Percentiles rank a stretch among this genome's conserved stretches.
Conservation (phyloP, 2,113 vertebrate genomes). For the Ptilonorhynchus violaceus region DNA sequence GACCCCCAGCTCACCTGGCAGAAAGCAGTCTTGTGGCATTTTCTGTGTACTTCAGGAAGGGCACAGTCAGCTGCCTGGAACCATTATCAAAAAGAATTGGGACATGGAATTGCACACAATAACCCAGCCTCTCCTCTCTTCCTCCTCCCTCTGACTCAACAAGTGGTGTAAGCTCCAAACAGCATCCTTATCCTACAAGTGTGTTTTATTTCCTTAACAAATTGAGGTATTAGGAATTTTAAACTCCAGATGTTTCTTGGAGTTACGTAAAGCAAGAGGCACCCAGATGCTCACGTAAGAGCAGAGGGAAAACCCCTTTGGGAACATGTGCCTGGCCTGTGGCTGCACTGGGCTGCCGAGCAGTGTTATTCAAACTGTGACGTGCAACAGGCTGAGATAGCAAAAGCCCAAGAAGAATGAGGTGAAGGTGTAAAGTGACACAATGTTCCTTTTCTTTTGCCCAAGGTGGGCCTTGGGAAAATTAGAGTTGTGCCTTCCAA, state of each 20-base stretch:
- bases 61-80: neutral
- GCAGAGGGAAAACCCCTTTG: neutral
- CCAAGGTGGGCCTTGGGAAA: neutral
- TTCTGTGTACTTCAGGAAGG: conserved; percentile 24
- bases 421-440: neutral
- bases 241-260: neutral
- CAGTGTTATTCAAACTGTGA: neutral
- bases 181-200: conserved; percentile 14
- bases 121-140: neutral
- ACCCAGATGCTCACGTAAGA: neutral
- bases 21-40: neutral
- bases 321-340: neutral
- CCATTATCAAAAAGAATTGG: conserved; percentile 39
- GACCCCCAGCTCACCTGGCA: neutral
- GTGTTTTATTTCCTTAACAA: neutral
- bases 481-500: neutral
- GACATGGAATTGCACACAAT: neutral
- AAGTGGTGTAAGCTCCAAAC: neutral
- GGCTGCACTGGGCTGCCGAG: neutral
- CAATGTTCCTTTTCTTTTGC: neutral
- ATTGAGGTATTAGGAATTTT: neutral
- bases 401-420: neutral
- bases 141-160: conserved; percentile 55
- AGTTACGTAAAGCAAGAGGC: neutral
- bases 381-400: neutral